Base-by-base conservation (phyloP, 2,888 invertebrate genomes). In the Plebejus melissa region DNA sequence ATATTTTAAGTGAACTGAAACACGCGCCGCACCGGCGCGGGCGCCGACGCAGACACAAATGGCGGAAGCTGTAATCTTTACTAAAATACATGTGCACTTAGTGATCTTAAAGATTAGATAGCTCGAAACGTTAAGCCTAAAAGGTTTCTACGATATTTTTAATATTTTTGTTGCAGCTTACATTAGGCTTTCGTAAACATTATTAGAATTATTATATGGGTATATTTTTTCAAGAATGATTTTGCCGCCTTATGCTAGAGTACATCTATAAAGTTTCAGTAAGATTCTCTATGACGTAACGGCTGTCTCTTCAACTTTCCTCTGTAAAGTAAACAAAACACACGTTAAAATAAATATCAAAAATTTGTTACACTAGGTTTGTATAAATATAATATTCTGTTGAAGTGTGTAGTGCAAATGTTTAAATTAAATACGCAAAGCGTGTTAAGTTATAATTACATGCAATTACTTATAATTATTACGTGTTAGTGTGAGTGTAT, bases 301-400 rank as follows among this genome's bases (percentile, higher is more conserved):
- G 79, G 87, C 87, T 84, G 87, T 85, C 90, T 90, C 93, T 94
- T 94, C 94, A 94, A 94, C 94, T 94, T 82, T 94, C 94, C 90
- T 94, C 94, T 94, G 94, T 75, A 93, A 93, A 78, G 81, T 81
- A 79, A 79, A 76, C 77, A 78, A 77, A 74, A 32, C 69, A 69
- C 13, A 72, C 46, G 74, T 60, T 58, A 76, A 50, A 28, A 11
- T 41, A 16, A 22, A 60, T 7, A n/a, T 41, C 32, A 74, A 2
- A 3, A 13, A 50, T 50, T 72, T 22, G 11, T 16, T 5, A 32
- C 36, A 74, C 6, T 57, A 32, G 13, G 13, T 65, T 36, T 32
- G 32, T 36, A 36, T 65, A 65, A 65, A 65, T 65, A 28, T 65
- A 65, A 65, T 65, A 65, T 65, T 65, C 1, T 65, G 16, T 65